Conservation (phyloP, 2,113 vertebrate genomes). For the Bambusicola thoracicus region DNA sequence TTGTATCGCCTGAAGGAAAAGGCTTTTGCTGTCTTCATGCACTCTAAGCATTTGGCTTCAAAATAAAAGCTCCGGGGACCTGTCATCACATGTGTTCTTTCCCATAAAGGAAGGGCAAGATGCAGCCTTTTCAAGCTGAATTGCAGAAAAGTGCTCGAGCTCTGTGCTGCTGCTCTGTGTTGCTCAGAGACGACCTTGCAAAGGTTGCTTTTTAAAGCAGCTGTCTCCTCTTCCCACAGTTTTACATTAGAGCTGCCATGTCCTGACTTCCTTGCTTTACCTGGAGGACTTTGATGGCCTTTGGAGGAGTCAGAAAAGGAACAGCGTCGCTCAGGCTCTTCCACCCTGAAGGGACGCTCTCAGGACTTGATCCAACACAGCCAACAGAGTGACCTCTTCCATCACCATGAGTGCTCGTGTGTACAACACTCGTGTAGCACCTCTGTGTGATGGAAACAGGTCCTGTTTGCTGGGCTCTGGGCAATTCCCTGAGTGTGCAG, state of each 20-base stretch:
- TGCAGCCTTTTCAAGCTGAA: slow-evolving; percentile 22
- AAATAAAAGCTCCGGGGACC: slow-evolving; percentile 60
- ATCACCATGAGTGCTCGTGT: fast-evolving
- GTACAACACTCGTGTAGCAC: background rate
- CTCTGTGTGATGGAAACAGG: background rate
- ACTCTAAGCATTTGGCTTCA: slow-evolving; percentile 62
- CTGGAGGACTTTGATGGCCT: background rate
- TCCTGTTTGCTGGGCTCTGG: background rate
- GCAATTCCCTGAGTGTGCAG: background rate
- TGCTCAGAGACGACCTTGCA: slow-evolving; percentile 6
- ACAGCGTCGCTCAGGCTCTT: background rate
- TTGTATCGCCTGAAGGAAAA: slow-evolving; percentile 58
- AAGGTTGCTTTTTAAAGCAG: slow-evolving; percentile 27
- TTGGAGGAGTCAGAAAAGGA: background rate
- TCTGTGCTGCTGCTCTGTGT: background rate
- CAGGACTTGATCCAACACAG: background rate
- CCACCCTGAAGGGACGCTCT: background rate
- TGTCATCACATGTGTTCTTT: slow-evolving; percentile 24
- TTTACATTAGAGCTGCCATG: background rate
- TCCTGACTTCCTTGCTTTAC: slow-evolving; percentile 1
- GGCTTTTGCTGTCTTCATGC: slow-evolving; percentile 53
- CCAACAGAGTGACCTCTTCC: fast-evolving
- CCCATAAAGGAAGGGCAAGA: slow-evolving; percentile 23
- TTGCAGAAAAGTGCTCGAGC: background rate
- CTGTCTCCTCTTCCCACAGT: slow-evolving; percentile 1